Percentiles rank a stretch among this genome's conserved stretches.
Evolutionary conservation across 2,888 invertebrate genomes (phyloP).

Genomic region (Pilophorus perplexus): DNA sequence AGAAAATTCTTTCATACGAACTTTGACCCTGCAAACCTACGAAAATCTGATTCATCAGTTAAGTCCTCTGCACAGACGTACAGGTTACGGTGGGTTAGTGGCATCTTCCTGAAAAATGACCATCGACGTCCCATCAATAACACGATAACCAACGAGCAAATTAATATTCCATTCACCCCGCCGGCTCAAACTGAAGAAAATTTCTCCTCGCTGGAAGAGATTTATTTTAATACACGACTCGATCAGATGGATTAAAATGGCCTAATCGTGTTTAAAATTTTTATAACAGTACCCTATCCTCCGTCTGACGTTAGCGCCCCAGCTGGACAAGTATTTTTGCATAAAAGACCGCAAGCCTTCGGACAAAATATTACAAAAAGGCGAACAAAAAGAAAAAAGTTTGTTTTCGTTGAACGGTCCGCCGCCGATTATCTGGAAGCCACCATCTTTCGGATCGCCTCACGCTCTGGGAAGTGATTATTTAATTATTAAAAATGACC

Average conservation of each 20-base stretch:
- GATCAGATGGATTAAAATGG: no score
- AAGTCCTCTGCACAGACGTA: no score
- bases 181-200: background rate
- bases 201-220: background rate
- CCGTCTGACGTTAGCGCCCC: background rate
- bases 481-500: slow-evolving; percentile 10
- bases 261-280: background rate
- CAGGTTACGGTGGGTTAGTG: no score
- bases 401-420: background rate
- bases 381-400: background rate
- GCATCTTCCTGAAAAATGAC: no score
- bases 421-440: slow-evolving; percentile 2
- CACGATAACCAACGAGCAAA: slow-evolving; percentile 2
- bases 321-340: slow-evolving; percentile 4
- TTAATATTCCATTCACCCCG: slow-evolving; percentile 8
- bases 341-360: background rate
- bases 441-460: background rate
- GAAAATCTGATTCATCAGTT: no score
- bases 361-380: slow-evolving; percentile 6
- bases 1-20: no score
- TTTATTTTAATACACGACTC: slow-evolving; percentile 1
- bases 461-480: slow-evolving; percentile 15
- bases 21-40: background rate
- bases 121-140: background rate
- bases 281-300: background rate